Evolutionary conservation across 1,140 invertebrate species (phyloP).

Genomic region (Euura lappo): DNA sequence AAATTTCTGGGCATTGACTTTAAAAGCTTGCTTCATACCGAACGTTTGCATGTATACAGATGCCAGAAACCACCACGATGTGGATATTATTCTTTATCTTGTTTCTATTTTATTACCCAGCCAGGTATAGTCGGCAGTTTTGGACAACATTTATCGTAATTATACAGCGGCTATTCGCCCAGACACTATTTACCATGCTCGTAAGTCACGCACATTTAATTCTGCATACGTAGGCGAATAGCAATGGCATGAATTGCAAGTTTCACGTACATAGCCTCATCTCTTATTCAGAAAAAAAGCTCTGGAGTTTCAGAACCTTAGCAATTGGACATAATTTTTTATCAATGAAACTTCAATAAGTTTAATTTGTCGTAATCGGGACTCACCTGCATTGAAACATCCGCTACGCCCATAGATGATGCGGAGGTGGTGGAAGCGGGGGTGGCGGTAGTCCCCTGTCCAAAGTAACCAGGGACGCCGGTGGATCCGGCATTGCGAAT

Average conservation of each 20-base stretch:
- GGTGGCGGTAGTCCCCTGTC: slow-evolving; percentile 58
- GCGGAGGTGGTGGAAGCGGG: slow-evolving; percentile 52
- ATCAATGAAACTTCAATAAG: neutral
- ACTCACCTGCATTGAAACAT: slow-evolving; percentile 46
- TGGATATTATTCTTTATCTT: neutral
- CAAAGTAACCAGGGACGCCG: slow-evolving; percentile 8
- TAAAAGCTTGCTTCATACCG: neutral
- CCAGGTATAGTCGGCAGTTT: neutral
- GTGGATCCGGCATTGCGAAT: slow-evolving; percentile 80
- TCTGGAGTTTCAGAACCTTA: neutral
- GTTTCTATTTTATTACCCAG: neutral
- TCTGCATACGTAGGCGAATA: neutral
- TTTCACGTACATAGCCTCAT: neutral
- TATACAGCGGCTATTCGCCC: neutral
- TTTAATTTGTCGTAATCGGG: neutral
- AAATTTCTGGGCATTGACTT: neutral
- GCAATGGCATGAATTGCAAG: neutral
- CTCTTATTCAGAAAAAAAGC: neutral
- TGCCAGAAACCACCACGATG: neutral
- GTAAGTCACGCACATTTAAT: neutral
- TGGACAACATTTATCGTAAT: neutral
- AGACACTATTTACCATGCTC: neutral
- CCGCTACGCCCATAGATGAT: slow-evolving; percentile 58
- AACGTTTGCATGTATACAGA: neutral
- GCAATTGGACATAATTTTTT: no score